Percentiles rank a stretch among this genome's conserved stretches.
phyloP scores from a whole-genome alignment of 2,797 vertebrate genomes.

The Hippopotamyrus pictus region DNA sequence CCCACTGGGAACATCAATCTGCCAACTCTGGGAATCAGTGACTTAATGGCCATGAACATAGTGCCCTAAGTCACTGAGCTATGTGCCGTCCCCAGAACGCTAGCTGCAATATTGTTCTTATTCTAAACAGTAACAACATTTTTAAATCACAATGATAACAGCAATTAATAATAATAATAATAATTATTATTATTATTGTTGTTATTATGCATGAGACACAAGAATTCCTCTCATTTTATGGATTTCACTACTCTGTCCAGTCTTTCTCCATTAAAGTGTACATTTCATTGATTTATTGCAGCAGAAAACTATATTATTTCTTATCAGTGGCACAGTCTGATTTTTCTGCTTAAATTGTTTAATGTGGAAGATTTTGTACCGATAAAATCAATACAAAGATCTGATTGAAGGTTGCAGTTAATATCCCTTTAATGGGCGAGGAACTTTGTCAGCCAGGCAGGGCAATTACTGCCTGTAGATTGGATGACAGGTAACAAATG shows the following conservation, averaged over 20 bases:
- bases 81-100: neutral
- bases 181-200: neutral
- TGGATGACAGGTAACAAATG: conserved; percentile 6
- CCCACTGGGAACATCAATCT: neutral
- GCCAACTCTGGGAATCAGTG: neutral
- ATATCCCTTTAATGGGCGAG: neutral
- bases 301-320: neutral
- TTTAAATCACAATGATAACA: neutral
- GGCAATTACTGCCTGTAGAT: neutral
- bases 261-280: neutral
- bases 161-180: neutral
- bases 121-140: neutral
- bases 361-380: neutral
- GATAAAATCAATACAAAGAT: neutral
- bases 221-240: neutral
- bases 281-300: neutral
- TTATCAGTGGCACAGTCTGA: neutral
- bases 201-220: neutral
- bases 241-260: neutral
- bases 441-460: neutral
- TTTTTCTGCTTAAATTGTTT: neutral
- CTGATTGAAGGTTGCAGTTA: neutral
- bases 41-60: neutral
- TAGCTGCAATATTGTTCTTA: neutral
- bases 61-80: neutral